These are phyloP conservation scores for Nannoperca obscura DNA, from an alignment of 2,797 vertebrate genomes.

Conservation along the genomic window DNA sequence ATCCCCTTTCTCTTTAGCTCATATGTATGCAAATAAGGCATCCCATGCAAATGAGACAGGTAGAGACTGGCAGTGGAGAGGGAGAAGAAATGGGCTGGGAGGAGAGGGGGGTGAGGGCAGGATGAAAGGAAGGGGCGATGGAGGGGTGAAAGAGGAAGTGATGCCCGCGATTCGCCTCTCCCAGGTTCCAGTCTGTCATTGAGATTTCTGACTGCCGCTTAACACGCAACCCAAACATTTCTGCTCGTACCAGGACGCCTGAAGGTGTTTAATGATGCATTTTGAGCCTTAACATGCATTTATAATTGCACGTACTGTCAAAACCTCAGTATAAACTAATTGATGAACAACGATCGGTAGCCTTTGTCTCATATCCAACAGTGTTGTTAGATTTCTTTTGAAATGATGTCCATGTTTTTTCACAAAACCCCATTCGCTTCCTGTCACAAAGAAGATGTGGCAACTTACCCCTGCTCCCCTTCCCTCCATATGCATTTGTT, in stretches of 20 bases:
- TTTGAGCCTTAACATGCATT: slow-evolving; percentile 8
- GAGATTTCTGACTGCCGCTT: slow-evolving; percentile 22
- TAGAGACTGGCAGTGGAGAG: slow-evolving; percentile 67
- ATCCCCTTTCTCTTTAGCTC: slow-evolving; percentile 84
- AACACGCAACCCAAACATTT: background rate
- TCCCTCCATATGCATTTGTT: slow-evolving; percentile 72
- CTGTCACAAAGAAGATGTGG: slow-evolving; percentile 43
- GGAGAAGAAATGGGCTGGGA: slow-evolving; percentile 47
- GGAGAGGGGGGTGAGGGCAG: background rate
- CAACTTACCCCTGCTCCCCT: slow-evolving; percentile 31
- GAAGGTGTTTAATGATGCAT: slow-evolving; percentile 9
- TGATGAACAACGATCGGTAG: background rate
- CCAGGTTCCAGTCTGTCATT: slow-evolving; percentile 26
- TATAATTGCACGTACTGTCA: background rate
- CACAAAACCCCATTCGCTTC: slow-evolving; percentile 27
- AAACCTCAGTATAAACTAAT: slow-evolving; percentile 11
- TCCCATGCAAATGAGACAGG: slow-evolving; percentile 84
- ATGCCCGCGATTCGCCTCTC: slow-evolving; percentile 26
- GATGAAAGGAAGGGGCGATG: slow-evolving; percentile 46
- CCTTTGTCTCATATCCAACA: slow-evolving; percentile 8
- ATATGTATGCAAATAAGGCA: slow-evolving; percentile 89
- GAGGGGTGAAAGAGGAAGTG: slow-evolving; percentile 57
- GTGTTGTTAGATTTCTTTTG: slow-evolving; percentile 18
- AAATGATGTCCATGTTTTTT: slow-evolving; percentile 30
- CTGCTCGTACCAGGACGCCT: background rate